Conservation (phyloP, 2,797 vertebrate species). For the Acanthornis magna region DNA sequence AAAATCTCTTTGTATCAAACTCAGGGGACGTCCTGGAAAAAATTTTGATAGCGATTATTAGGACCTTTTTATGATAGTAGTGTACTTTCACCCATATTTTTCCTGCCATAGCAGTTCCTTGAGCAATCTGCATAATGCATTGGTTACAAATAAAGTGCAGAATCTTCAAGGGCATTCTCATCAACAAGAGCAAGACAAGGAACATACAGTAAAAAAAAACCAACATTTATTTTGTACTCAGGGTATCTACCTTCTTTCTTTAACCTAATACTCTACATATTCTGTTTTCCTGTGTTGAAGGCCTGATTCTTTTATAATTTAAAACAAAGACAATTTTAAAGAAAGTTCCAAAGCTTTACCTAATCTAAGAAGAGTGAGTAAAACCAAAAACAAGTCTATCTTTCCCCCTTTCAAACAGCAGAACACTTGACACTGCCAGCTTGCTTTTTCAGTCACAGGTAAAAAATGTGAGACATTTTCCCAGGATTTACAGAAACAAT, state of each 20-base stretch:
- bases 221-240: neutral
- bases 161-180: neutral
- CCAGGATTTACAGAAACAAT: neutral
- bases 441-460: neutral
- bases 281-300: neutral
- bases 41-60: neutral
- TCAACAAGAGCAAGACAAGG: neutral
- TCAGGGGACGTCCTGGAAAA: neutral
- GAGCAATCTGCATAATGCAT: neutral
- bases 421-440: neutral
- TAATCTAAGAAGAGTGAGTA: neutral
- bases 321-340: neutral
- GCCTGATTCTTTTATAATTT: neutral
- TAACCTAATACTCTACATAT: neutral
- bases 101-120: neutral
- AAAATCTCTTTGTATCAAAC: neutral
- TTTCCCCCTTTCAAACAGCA: neutral
- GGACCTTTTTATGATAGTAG: neutral
- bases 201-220: accelerated
- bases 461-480: neutral
- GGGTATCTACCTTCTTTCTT: neutral
- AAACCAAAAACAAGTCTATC: neutral
- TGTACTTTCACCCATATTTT: neutral
- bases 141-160: neutral
- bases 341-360: neutral